These are phyloP conservation scores for Eunapius fragilis DNA, from an alignment of 37 sponge, comb jelly and placozoan genomes.

Conservation along the genomic window DNA sequence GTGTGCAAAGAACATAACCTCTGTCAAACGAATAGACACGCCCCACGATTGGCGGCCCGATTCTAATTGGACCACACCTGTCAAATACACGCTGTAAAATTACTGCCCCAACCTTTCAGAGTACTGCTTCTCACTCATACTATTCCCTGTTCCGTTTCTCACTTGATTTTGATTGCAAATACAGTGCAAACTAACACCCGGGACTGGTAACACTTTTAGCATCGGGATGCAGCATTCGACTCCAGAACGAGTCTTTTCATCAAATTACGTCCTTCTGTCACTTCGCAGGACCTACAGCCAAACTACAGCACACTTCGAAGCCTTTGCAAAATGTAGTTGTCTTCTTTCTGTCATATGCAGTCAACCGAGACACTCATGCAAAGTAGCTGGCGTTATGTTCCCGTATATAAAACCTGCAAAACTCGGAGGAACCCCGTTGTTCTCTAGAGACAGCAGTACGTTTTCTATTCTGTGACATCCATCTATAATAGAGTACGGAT, in stretches of 20 bases:
- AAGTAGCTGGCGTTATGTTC: not conserved
- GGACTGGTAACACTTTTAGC: constrained; percentile 16
- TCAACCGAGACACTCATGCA: not conserved
- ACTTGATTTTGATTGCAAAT: constrained; percentile 1
- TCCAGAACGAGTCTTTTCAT: constrained; percentile 1
- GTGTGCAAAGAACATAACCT: not conserved
- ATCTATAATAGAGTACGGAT: not conserved
- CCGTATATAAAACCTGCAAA: not conserved
- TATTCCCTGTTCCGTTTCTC: not conserved
- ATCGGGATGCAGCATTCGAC: constrained; percentile 29
- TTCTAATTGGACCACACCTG: constrained; percentile 5
- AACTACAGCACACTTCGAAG: not conserved
- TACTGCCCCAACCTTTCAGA: constrained; percentile 18
- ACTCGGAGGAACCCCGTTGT: not conserved
- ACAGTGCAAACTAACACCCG: not conserved
- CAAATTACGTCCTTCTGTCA: not conserved
- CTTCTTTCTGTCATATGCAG: not conserved
- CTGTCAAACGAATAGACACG: not conserved
- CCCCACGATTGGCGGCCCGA: not conserved
- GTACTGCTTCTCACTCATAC: constrained; percentile 30
- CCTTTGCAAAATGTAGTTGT: not conserved
- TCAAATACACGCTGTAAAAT: not conserved
- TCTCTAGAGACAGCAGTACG: not conserved
- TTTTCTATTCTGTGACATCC: not conserved
- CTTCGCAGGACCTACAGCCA: not conserved